Evolutionary conservation across 1,140 invertebrate species (phyloP).

Genomic region (Pogonomyrmex californicus): DNA sequence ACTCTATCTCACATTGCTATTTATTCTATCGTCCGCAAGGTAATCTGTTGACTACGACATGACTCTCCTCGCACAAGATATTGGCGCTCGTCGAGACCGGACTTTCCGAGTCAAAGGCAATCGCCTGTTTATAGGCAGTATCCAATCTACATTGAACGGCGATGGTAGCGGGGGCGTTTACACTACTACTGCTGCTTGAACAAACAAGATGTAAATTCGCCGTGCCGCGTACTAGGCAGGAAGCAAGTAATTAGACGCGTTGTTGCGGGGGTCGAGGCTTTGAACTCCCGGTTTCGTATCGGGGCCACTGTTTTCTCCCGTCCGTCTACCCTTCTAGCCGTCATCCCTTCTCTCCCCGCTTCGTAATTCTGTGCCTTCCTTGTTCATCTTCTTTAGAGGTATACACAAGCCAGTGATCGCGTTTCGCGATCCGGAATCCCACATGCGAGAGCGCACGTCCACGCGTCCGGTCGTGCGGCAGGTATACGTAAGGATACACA

Average conservation of each 20-base stretch:
- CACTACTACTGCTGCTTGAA: conserved; percentile 80
- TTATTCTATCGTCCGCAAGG: not conserved
- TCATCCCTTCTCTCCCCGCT: conserved; percentile 1
- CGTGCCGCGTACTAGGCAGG: conserved; percentile 76
- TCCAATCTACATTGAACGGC: conserved; percentile 80
- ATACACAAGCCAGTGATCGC: conserved; percentile 32
- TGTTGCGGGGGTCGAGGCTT: conserved; percentile 83
- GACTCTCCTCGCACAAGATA: conserved; percentile 70
- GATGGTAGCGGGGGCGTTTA: conserved; percentile 59
- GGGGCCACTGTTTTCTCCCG: conserved; percentile 77
- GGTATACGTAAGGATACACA: conserved; percentile 69
- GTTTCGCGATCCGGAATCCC: conserved; percentile 21
- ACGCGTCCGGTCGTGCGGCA: conserved; percentile 65
- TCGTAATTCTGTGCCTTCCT: conserved; percentile 31
- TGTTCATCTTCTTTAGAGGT: conserved; percentile 40
- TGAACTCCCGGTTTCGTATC: conserved; percentile 82
- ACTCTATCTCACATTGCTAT: not conserved
- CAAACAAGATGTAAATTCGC: conserved; percentile 85
- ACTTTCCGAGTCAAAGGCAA: conserved; percentile 76
- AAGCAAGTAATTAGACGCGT: conserved; percentile 86
- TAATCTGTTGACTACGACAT: conserved; percentile 56
- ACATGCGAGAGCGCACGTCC: conserved; percentile 47
- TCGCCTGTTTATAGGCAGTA: conserved; percentile 80
- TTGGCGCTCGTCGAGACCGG: conserved; percentile 66
- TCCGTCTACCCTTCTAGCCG: not conserved